Evolutionary conservation across 2,888 invertebrate genomes (phyloP).

Genomic region (Melinaea marsaeus): DNA sequence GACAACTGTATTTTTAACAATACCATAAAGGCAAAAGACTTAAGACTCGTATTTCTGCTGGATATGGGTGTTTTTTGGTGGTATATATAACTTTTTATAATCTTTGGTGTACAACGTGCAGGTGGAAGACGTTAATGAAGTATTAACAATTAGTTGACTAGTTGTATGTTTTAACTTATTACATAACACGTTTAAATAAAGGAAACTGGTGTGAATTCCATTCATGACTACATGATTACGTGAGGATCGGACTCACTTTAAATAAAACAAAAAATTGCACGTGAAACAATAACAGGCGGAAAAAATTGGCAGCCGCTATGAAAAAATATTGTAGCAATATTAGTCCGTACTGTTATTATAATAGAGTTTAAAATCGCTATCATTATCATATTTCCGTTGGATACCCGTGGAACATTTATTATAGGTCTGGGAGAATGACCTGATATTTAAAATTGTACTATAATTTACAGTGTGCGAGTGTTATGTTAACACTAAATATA

Average conservation of each 20-base stretch:
- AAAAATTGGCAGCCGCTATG: slow-evolving; percentile 2
- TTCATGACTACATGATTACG: background rate
- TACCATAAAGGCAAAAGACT: background rate
- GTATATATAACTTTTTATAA: no score
- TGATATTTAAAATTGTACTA: slow-evolving; percentile 7
- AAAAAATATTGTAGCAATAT: background rate
- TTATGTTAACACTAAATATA: slow-evolving; percentile 49
- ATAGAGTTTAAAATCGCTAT: background rate
- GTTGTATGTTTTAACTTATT: no score
- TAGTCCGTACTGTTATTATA: background rate
- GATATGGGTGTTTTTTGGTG: no score
- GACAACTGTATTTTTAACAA: background rate
- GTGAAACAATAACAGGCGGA: background rate
- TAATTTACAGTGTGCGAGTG: slow-evolving; percentile 21
- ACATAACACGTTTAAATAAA: background rate
- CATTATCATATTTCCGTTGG: background rate
- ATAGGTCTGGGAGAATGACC: slow-evolving; percentile 13
- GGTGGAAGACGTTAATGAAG: no score
- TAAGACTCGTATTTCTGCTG: no score
- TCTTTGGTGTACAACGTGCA: no score
- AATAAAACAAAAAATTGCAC: background rate
- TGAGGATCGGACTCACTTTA: background rate
- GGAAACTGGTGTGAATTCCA: background rate
- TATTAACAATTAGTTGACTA: no score
- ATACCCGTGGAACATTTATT: background rate